Evolutionary conservation across 2,888 invertebrate species (phyloP).

Genomic region (Drosophila barbarae): DNA sequence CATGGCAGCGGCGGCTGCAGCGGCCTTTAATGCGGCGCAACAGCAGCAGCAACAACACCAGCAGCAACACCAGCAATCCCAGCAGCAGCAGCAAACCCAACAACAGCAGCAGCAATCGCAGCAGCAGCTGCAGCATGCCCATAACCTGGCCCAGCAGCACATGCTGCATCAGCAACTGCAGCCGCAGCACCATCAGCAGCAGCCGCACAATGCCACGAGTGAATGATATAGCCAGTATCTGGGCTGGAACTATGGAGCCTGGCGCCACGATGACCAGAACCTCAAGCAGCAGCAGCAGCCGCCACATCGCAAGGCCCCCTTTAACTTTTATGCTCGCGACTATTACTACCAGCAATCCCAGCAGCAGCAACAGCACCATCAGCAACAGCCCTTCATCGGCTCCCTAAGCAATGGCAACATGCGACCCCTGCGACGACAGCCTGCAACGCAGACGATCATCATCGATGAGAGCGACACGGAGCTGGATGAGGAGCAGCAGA

Average conservation of each 20-base stretch:
- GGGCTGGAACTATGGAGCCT: constrained; percentile 79
- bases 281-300: constrained; percentile 58
- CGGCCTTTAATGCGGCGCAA: constrained; percentile 76
- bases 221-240: constrained; percentile 79
- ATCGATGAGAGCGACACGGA: constrained; percentile 69
- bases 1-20: constrained; percentile 80
- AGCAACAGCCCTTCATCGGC: constrained; percentile 34
- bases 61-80: constrained; percentile 62
- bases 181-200: constrained; percentile 76
- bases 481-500: constrained; percentile 45
- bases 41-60: constrained; percentile 70
- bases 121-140: constrained; percentile 70
- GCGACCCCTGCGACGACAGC: constrained; percentile 44
- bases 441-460: constrained; percentile 54
- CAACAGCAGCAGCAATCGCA: constrained; percentile 57
- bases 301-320: constrained; percentile 52
- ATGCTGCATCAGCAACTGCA: constrained; percentile 68
- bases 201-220: constrained; percentile 77
- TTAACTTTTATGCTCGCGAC: constrained; percentile 69
- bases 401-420: constrained; percentile 54
- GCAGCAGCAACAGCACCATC: constrained; percentile 42
- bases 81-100: constrained; percentile 52
- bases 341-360: constrained; percentile 48
- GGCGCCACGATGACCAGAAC: constrained; percentile 73
- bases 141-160: constrained; percentile 64